These are phyloP conservation scores for Eulemur rubriventer DNA, from an alignment of 2,797 vertebrate species.

Conservation along the genomic window DNA sequence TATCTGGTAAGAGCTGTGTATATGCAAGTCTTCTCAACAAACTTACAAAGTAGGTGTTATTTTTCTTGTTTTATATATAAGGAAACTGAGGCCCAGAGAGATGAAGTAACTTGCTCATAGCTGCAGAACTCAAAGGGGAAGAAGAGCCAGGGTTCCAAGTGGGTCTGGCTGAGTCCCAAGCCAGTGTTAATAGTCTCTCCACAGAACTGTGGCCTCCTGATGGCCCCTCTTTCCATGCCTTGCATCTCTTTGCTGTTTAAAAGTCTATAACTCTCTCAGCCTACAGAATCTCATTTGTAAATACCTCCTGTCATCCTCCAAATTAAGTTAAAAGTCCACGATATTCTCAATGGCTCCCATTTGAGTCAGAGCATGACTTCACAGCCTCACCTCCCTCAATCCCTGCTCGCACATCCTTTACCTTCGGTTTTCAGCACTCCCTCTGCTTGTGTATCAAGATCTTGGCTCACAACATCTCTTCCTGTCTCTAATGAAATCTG, in stretches of 20 bases:
- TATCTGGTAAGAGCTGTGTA: neutral
- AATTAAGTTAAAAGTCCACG: neutral
- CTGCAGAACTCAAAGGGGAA: neutral
- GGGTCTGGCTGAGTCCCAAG: neutral
- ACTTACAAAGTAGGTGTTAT: neutral
- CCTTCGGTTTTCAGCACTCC: neutral
- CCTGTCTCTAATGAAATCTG: neutral
- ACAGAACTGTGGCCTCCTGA: neutral
- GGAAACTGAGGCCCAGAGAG: neutral
- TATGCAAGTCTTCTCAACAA: neutral
- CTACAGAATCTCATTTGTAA: neutral
- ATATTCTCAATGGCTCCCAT: neutral
- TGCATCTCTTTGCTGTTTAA: neutral
- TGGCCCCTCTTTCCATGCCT: neutral
- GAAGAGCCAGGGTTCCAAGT: neutral
- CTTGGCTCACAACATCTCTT: neutral
- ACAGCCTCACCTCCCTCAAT: neutral
- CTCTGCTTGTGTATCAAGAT: neutral
- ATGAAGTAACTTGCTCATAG: neutral
- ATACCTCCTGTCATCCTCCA: neutral
- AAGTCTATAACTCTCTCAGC: neutral
- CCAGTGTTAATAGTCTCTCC: accelerated
- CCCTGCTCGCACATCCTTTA: neutral
- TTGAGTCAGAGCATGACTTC: neutral
- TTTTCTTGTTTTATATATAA: neutral